Percentiles rank a stretch among this genome's conserved stretches.
phyloP scores from a whole-genome alignment of 2,888 invertebrate species.

The Epicampocera succincta region DNA sequence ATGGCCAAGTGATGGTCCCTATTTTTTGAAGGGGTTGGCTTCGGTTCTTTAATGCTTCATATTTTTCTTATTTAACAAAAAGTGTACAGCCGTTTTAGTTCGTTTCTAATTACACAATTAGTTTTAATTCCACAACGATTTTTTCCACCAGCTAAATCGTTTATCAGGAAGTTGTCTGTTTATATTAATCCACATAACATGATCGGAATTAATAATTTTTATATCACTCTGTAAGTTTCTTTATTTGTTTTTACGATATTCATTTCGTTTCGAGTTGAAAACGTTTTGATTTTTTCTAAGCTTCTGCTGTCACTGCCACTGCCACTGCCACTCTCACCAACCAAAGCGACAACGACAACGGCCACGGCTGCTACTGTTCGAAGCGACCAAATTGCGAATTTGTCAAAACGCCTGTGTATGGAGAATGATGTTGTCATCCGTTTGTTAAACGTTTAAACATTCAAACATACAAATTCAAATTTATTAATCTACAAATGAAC shows the following conservation, averaged over 20 bases:
- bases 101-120: constrained; percentile 38
- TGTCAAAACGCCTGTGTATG: constrained; percentile 51
- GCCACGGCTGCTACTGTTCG: constrained; percentile 40
- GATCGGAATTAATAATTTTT: constrained; percentile 63
- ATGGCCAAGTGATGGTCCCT: too few species aligned
- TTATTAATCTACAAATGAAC: constrained; percentile 44
- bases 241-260: constrained; percentile 20
- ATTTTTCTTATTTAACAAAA: too few species aligned
- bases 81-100: constrained; percentile 16
- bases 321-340: constrained; percentile 3
- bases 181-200: constrained; percentile 70
- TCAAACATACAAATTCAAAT: constrained; percentile 7
- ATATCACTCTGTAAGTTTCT: constrained; percentile 15
- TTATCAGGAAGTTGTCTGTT: constrained; percentile 69
- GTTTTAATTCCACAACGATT: constrained; percentile 3
- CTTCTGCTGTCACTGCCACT: constrained; percentile 21
- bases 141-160: constrained; percentile 28
- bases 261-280: constrained; percentile 32
- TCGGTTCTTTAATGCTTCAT: too few species aligned
- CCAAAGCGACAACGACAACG: too few species aligned
- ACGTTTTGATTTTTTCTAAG: constrained; percentile 43
- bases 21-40: too few species aligned
- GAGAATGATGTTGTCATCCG: constrained; percentile 69
- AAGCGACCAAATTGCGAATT: constrained; percentile 59
- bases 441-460: constrained; percentile 51